Evolutionary conservation across 2,888 invertebrate species (phyloP), one percentile per base, ranked within the genome.

Genomic region (Phaonia tiefii): DNA sequence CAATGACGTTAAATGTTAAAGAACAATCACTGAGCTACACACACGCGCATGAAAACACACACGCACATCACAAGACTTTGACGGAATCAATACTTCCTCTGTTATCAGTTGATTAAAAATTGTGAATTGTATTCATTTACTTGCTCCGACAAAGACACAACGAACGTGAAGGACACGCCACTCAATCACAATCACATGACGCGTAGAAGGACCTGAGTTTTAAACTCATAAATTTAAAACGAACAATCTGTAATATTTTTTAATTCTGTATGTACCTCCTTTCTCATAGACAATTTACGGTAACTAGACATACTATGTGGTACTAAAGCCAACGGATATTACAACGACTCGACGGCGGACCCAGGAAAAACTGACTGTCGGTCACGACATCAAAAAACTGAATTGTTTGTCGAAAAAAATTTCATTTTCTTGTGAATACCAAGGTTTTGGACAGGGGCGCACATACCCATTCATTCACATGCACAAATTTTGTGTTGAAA

Each of bases 221-320:
- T 22, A 3, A 25, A 13, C 13, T 2, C 1, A 22, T 13, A 54
- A 22, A 54, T 54, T 22, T 22, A 3, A 25, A n/a, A n/a, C n/a
- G n/a, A n/a, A n/a, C n/a, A n/a, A n/a, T n/a, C n/a, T n/a, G n/a
- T n/a, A n/a, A n/a, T n/a, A 31, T 8, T 31, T 31, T 31, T 31
- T 56, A 0, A 51, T 51, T 37, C 17, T 31, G 44, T 44, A 11
- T 73, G 10, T 76, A 80, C 80, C 80, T 80, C 31, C 49, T 39
- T 70, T 22, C 56, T 25, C 49, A 31, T 76, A n/a, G 39, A 11
- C 4, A 70, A 58, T 44, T 76, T 56, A 17, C 56, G 54, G 56
- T 75, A 69, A 56, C 15, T 22, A 26, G 69, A 66, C 76, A 80
- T 73, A 25, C 15, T 80, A 44, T 25, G n/a, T 39, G 1, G 11